Conservation (phyloP, 2,797 vertebrate species). For the Anguilla marmorata region DNA sequence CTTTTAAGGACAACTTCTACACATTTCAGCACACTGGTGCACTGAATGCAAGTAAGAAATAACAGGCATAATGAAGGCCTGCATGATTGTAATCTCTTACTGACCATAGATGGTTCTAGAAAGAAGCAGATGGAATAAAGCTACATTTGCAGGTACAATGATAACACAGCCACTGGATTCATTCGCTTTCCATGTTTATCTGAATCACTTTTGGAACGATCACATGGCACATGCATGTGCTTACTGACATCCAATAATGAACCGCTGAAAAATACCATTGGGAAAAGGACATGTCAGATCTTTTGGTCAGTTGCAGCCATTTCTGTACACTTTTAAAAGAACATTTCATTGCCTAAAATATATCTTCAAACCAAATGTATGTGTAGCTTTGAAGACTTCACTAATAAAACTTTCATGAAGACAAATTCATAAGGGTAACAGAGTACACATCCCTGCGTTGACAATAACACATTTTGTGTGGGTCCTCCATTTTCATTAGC, state of each 20-base stretch:
- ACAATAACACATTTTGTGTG: neutral
- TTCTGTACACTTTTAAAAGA: neutral
- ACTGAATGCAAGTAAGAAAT: neutral
- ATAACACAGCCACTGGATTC: neutral
- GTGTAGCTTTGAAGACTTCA: neutral
- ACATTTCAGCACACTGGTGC: neutral
- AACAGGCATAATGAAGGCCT: neutral
- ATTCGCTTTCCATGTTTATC: neutral
- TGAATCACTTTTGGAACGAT: too few relatives aligned
- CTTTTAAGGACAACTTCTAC: neutral
- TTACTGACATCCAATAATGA: too few relatives aligned
- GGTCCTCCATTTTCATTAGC: neutral
- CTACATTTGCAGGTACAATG: neutral
- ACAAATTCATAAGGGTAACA: neutral
- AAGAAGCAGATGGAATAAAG: neutral
- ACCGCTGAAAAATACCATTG: too few relatives aligned
- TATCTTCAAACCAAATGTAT: neutral
- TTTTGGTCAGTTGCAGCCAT: neutral
- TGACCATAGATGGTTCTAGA: neutral
- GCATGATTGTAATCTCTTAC: neutral
- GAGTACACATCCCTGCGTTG: neutral
- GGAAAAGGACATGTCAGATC: too few relatives aligned
- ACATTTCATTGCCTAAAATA: neutral
- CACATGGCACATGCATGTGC: too few relatives aligned
- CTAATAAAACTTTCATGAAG: neutral